These are phyloP conservation scores for Brachionichthys hirsutus DNA, from an alignment of 2,113 vertebrate species.

Conservation along the genomic window DNA sequence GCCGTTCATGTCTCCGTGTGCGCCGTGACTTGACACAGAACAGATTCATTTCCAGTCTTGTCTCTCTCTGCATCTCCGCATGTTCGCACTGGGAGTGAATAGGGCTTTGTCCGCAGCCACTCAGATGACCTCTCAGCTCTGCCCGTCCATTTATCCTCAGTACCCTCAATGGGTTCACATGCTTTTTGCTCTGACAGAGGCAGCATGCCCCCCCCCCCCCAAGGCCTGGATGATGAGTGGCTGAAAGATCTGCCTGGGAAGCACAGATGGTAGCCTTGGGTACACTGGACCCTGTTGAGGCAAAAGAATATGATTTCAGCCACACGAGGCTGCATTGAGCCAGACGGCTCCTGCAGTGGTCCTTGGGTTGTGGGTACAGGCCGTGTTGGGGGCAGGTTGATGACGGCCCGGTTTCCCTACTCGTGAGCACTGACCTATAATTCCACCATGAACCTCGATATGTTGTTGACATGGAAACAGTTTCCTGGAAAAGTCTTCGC, in stretches of 20 bases:
- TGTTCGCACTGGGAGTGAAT: conserved; percentile 34
- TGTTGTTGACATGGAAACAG: conserved; percentile 11
- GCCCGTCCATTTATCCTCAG: conserved; percentile 54
- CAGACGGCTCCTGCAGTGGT: conserved; percentile 36
- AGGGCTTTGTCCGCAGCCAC: conserved; percentile 45
- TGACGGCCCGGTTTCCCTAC: conserved; percentile 24
- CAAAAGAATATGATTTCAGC: conserved; percentile 57
- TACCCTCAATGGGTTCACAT: conserved; percentile 56
- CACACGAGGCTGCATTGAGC: conserved; percentile 52
- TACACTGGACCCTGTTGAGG: conserved; percentile 46
- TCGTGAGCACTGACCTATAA: conserved; percentile 17
- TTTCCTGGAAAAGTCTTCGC: background rate
- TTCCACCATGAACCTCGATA: conserved; percentile 14
- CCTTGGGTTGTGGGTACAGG: conserved; percentile 33
- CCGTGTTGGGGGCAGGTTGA: conserved; percentile 45
- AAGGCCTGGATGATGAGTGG: conserved; percentile 61
- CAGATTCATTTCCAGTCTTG: conserved; percentile 12
- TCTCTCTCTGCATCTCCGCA: conserved; percentile 25
- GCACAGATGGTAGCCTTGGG: conserved; percentile 62
- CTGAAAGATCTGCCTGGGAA: conserved; percentile 59
- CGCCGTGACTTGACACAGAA: conserved; percentile 21
- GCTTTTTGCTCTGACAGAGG: conserved; percentile 47
- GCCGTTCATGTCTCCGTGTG: conserved; percentile 31
- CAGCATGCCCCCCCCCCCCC: conserved; percentile 40
- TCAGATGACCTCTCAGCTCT: conserved; percentile 53